Base-by-base conservation (phyloP, 2,113 vertebrate genomes). In the Chaetorhynchus papuensis region DNA sequence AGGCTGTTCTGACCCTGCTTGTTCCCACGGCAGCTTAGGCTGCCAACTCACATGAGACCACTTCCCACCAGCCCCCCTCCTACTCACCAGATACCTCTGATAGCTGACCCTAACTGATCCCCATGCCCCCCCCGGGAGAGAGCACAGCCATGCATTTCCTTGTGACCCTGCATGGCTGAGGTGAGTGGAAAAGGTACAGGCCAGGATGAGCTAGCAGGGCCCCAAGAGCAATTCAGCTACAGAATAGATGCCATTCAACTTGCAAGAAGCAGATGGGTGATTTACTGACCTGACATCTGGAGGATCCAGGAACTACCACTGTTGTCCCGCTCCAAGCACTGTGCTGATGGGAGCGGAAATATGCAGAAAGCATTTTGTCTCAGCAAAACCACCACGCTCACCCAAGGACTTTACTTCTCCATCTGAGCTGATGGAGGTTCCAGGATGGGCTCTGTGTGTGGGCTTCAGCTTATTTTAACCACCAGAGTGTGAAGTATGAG, bases 71-170 rank as follows among this genome's bases (percentile, higher is more conserved):
- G 54, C 4, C 9, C 5, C 33, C 15, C 4, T 81, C 33, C 35
- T n/a, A 31, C 10, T 30, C 52, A 82, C 9, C 52, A 77, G 41
- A 33, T 11, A 39, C 8, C 19, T 63, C 52, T 63, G 69, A 21
- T 37, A 81, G 15, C 70, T 66, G 61, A n/a, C n/a, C n/a, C 15
- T 18, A 6, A 13, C 5, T 53, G 17, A 35, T 31, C 31, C 45
- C 6, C n/a, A 7, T 12, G 4, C 1, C 10, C 6, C 18, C 18
- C 64, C 13, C 5, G 3, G 15, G 22, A 68, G 35, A 15, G 33
- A 84, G 9, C 30, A n/a, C 7, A 33, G 8, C 6, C 3, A 10
- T 24, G 26, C 2, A 1, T 52, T 50, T 56, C 52, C 30, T 54
- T 56, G 13, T 68, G 49, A 33, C 20, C 31, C 6, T 41, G 39